Conservation (phyloP, 2,113 vertebrate species). For the Platysteira castanea region DNA sequence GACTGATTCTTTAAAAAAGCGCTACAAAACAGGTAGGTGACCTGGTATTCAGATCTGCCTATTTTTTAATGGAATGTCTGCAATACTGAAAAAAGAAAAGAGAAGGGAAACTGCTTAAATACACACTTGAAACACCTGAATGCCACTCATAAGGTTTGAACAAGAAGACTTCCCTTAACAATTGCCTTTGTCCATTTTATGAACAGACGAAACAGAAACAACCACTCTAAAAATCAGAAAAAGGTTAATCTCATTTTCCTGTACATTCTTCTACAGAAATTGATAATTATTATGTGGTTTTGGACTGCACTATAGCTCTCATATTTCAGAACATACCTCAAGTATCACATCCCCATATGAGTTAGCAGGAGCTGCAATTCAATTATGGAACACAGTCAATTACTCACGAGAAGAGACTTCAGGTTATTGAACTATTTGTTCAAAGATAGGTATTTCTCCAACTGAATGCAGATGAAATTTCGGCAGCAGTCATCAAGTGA, state of each 20-base stretch:
- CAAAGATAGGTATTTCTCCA: background rate
- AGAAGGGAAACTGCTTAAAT: background rate
- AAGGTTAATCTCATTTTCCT: background rate
- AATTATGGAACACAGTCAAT: background rate
- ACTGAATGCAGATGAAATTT: background rate
- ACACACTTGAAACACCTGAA: background rate
- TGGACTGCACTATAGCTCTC: background rate
- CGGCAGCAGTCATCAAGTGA: background rate
- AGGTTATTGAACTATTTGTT: background rate
- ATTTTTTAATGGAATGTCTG: background rate
- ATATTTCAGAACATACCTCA: background rate
- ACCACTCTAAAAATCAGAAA: background rate
- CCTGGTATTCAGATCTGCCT: background rate
- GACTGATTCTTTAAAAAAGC: background rate
- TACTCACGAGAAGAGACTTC: background rate
- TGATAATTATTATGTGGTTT: background rate
- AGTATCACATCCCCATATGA: background rate
- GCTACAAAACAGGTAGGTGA: background rate
- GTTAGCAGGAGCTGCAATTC: background rate
- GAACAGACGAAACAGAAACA: background rate
- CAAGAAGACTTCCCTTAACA: background rate
- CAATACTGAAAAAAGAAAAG: background rate
- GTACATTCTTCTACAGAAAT: background rate
- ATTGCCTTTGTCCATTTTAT: background rate
- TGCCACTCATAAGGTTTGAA: background rate